Conservation (phyloP, 2,113 vertebrate species). For the Cyanoliseus patagonus region DNA sequence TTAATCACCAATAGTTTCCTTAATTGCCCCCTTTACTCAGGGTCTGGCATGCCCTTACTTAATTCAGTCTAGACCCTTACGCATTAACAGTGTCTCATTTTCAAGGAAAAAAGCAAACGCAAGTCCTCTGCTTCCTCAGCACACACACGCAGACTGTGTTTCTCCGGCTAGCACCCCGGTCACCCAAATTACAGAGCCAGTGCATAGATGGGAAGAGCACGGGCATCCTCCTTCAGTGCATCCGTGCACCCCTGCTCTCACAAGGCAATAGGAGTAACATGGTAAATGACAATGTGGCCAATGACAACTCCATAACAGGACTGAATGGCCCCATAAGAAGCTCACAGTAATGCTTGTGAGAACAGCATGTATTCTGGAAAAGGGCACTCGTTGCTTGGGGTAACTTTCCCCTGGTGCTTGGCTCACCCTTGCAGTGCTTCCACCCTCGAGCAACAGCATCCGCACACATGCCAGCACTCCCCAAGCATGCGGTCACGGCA, state of each 20-base stretch:
- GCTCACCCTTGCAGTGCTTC: background rate
- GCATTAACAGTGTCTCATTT: background rate
- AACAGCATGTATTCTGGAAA: background rate
- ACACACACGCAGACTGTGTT: background rate
- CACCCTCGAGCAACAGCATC: background rate
- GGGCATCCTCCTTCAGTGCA: background rate
- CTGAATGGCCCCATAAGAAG: background rate
- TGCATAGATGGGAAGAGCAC: background rate
- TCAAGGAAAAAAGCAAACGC: background rate
- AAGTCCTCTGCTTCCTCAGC: background rate
- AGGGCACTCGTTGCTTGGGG: background rate
- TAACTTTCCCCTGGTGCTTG: background rate
- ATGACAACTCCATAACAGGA: background rate
- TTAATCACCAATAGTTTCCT: background rate
- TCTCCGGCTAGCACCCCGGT: background rate
- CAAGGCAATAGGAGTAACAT: background rate
- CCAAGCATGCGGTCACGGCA: accelerated
- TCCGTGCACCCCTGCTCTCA: accelerated
- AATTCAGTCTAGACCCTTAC: background rate
- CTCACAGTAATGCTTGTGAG: background rate
- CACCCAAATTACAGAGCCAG: background rate
- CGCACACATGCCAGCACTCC: accelerated
- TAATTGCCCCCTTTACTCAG: background rate
- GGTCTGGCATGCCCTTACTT: background rate
- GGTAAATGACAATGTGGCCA: accelerated